Evolutionary conservation across 2,797 vertebrate species (phyloP).

Genomic region (Eremophila alpestris): DNA sequence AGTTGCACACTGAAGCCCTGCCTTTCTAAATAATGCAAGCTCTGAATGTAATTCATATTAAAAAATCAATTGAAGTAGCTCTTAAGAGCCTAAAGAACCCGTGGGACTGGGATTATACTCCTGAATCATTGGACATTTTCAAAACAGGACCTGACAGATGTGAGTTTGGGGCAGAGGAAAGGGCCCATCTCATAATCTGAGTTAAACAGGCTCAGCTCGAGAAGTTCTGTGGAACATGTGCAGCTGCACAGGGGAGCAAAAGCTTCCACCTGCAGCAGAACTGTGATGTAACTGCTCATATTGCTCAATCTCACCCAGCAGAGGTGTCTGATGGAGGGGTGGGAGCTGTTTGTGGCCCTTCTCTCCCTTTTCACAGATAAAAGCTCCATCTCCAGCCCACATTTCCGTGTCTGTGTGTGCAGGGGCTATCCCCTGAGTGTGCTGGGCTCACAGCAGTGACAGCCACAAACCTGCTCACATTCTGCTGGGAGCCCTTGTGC

Average conservation of each 20-base stretch:
- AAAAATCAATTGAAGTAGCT: background rate
- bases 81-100: background rate
- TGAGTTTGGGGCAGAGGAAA: background rate
- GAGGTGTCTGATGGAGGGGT: background rate
- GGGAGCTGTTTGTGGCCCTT: background rate
- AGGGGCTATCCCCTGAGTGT: background rate
- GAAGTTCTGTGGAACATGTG: background rate
- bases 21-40: background rate
- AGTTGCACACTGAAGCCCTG: background rate
- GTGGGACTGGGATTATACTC: background rate
- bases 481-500: background rate
- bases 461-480: background rate
- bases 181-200: background rate
- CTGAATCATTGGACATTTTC: background rate
- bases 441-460: fast-evolving
- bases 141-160: background rate
- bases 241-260: background rate
- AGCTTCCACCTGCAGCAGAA: background rate
- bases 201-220: background rate
- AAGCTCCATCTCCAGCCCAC: fast-evolving
- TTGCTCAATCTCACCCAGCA: background rate
- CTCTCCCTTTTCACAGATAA: background rate
- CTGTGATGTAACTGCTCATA: background rate
- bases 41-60: background rate
- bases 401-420: fast-evolving